Evolutionary conservation across 2,797 vertebrate species (phyloP).

Genomic region (Spondyliosoma cantharus): DNA sequence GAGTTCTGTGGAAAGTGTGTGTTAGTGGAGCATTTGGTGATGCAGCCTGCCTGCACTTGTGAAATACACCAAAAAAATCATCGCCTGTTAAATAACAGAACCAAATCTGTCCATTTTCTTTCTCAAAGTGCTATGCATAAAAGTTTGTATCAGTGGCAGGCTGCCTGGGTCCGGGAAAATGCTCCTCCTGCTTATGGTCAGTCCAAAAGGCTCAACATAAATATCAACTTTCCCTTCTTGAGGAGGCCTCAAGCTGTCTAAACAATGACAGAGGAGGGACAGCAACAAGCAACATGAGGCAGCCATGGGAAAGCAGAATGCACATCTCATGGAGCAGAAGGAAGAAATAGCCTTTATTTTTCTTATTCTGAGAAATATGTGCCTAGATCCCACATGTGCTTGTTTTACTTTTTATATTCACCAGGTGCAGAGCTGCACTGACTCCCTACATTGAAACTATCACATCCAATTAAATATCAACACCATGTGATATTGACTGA

Average conservation of each 20-base stretch:
- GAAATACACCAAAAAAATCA: slow-evolving; percentile 5
- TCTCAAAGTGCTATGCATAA: slow-evolving; percentile 29
- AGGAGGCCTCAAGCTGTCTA: slow-evolving; percentile 92
- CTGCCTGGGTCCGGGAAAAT: slow-evolving; percentile 42
- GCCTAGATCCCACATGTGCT: slow-evolving; percentile 85
- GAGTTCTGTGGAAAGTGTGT: slow-evolving; percentile 60
- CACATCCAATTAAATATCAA: not conserved
- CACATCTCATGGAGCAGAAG: slow-evolving; percentile 68
- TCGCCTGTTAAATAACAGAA: slow-evolving; percentile 51
- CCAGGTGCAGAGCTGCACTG: slow-evolving; percentile 82
- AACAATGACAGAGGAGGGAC: slow-evolving; percentile 85
- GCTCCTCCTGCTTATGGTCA: slow-evolving; percentile 69
- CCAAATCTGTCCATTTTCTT: slow-evolving; percentile 31
- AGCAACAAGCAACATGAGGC: slow-evolving; percentile 86
- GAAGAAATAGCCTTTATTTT: slow-evolving; percentile 85
- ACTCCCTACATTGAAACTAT: slow-evolving; percentile 60
- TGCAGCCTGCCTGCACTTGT: slow-evolving; percentile 27
- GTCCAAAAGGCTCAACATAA: slow-evolving; percentile 75
- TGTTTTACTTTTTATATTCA: slow-evolving; percentile 82
- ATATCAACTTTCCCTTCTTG: slow-evolving; percentile 86
- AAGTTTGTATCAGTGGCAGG: slow-evolving; percentile 39
- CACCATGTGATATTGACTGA: not conserved
- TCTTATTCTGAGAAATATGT: slow-evolving; percentile 85
- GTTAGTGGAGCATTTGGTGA: slow-evolving; percentile 33
- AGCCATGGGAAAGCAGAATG: slow-evolving; percentile 89